These are phyloP conservation scores for Luperina nickerlii DNA, from an alignment of 2,888 invertebrate genomes.

Conservation along the genomic window DNA sequence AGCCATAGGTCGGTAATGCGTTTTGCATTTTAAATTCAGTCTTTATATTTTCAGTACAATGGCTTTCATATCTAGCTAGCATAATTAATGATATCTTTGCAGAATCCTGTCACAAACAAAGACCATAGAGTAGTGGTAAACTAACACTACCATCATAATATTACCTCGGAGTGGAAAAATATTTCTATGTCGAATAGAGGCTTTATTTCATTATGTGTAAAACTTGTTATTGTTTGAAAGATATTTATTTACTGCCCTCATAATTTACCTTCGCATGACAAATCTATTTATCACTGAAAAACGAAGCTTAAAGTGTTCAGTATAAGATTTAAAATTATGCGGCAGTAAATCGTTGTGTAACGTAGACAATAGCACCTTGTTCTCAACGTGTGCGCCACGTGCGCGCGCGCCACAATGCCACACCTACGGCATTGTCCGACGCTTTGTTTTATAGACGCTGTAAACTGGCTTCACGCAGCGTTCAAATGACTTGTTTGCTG, in stretches of 20 bases:
- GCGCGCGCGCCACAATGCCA: slow-evolving; percentile 65
- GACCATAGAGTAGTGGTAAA: slow-evolving; percentile 70
- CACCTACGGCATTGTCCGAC: slow-evolving; percentile 68
- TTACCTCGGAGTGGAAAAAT: slow-evolving; percentile 29
- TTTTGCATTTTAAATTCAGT: background rate
- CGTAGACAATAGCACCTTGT: slow-evolving; percentile 80
- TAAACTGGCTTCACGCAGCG: slow-evolving; percentile 30
- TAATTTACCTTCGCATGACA: slow-evolving; percentile 54
- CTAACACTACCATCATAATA: slow-evolving; percentile 72
- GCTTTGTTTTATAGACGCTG: slow-evolving; percentile 55
- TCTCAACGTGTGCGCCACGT: slow-evolving; percentile 80
- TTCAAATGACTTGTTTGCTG: slow-evolving; percentile 36
- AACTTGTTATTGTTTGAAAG: slow-evolving; percentile 13
- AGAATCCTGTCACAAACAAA: slow-evolving; percentile 49
- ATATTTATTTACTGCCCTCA: slow-evolving; percentile 65
- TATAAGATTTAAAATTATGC: slow-evolving; percentile 45
- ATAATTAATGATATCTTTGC: slow-evolving; percentile 43
- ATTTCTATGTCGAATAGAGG: background rate
- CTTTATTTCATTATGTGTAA: background rate
- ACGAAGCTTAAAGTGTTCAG: background rate
- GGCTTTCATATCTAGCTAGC: slow-evolving; percentile 3
- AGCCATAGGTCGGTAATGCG: background rate
- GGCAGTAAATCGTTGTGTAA: slow-evolving; percentile 57
- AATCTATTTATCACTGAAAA: slow-evolving; percentile 16
- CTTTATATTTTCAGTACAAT: background rate